Conservation (phyloP, 2,797 vertebrate species). For the Platyrinchus mystaceus region DNA sequence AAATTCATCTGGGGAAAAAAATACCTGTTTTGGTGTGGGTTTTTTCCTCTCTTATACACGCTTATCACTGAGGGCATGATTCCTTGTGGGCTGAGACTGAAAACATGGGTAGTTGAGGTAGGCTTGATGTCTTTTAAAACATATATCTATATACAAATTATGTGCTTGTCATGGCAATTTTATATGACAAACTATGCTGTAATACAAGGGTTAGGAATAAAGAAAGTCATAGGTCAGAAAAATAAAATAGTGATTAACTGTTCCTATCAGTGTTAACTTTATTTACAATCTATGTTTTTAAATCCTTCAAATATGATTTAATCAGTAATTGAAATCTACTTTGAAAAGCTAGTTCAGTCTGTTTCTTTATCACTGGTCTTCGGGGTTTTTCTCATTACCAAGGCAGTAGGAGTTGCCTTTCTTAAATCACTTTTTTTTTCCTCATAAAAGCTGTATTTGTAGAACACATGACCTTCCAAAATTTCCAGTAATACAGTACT, state of each 20-base stretch:
- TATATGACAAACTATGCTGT: not conserved
- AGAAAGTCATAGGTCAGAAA: not conserved
- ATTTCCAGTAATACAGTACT: not conserved
- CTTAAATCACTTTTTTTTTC: not conserved
- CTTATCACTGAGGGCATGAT: not conserved
- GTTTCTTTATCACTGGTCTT: not conserved
- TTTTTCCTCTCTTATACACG: not conserved
- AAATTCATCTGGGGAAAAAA: not conserved
- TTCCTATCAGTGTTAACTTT: not conserved
- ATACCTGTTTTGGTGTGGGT: accelerated
- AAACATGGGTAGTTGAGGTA: not conserved
- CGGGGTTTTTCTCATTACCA: not conserved
- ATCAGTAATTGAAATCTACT: not conserved
- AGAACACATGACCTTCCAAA: not conserved
- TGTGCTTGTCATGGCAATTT: not conserved
- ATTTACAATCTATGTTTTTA: not conserved
- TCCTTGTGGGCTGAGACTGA: not conserved
- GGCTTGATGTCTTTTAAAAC: not conserved
- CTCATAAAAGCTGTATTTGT: not conserved
- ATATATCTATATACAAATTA: not conserved
- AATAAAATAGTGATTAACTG: not conserved
- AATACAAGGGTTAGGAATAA: not conserved
- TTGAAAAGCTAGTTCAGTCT: not conserved
- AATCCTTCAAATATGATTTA: not conserved
- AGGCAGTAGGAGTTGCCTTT: not conserved